phyloP scores from a whole-genome alignment of 2,113 vertebrate genomes.

The Sturnus vulgaris region DNA sequence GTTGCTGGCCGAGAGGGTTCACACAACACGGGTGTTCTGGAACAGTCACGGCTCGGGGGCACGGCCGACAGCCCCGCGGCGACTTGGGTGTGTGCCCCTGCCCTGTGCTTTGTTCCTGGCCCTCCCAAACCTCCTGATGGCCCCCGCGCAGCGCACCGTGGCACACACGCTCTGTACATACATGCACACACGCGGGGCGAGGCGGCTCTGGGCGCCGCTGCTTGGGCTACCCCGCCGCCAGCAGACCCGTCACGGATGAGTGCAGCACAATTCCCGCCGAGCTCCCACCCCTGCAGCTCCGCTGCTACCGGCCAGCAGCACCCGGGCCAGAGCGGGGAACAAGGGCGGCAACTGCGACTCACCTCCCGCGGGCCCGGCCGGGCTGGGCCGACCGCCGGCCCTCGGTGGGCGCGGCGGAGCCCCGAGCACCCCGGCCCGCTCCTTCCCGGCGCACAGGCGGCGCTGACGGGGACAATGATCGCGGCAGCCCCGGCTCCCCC shows the following conservation, averaged over 20 bases:
- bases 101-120: accelerated
- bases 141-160: accelerated
- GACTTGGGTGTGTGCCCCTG: background rate
- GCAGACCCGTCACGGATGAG: too few relatives aligned
- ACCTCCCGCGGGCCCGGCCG: background rate
- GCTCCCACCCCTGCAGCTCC: background rate
- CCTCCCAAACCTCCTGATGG: background rate
- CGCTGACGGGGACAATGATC: background rate
- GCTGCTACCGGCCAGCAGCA: background rate
- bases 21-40: background rate
- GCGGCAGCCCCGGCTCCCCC: background rate
- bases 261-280: background rate
- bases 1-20: background rate
- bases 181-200: background rate
- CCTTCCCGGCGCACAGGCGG: background rate
- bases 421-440: too few relatives aligned
- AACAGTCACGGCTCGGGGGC: background rate
- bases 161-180: accelerated
- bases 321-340: background rate
- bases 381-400: background rate
- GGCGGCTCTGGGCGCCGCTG: background rate
- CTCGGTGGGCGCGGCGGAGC: background rate
- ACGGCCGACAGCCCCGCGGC: background rate
- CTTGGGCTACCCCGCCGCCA: accelerated
- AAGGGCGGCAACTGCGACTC: background rate